Percentiles rank a stretch among this genome's conserved stretches.
phyloP scores from a whole-genome alignment of 1,140 invertebrate species.

The Drosophila lini region DNA sequence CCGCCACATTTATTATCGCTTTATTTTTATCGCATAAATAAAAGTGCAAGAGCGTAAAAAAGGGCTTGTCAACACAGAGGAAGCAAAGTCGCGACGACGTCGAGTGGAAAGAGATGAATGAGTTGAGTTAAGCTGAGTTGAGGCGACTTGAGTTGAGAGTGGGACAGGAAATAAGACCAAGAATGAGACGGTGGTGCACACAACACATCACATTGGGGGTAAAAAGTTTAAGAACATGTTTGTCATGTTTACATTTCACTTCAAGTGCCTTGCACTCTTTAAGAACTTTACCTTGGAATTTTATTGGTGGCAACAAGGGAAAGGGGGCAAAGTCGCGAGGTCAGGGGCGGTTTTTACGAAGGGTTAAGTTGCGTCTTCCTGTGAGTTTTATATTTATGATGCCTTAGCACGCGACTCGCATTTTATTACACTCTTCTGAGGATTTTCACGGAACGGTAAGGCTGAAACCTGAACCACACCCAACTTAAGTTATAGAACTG shows the following conservation, averaged over 20 bases:
- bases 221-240: slow-evolving; percentile 74
- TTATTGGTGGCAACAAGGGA: neutral
- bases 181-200: slow-evolving; percentile 19
- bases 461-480: slow-evolving; percentile 32
- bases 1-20: slow-evolving; percentile 77
- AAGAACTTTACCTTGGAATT: slow-evolving; percentile 53
- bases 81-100: slow-evolving; percentile 13
- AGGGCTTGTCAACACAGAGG: slow-evolving; percentile 66
- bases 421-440: slow-evolving; percentile 58
- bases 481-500: slow-evolving; percentile 28
- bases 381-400: slow-evolving; percentile 72
- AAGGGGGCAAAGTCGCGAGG: slow-evolving; percentile 15
- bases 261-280: slow-evolving; percentile 48
- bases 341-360: slow-evolving; percentile 42
- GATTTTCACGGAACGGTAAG: slow-evolving; percentile 16
- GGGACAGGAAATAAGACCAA: slow-evolving; percentile 13
- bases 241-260: slow-evolving; percentile 59
- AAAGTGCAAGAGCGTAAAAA: slow-evolving; percentile 66
- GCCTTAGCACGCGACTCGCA: slow-evolving; percentile 66
- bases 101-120: slow-evolving; percentile 35
- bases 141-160: slow-evolving; percentile 15
- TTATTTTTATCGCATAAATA: slow-evolving; percentile 82
- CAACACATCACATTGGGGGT: neutral
- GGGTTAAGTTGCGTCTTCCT: slow-evolving; percentile 47
- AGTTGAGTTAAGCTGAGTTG: slow-evolving; percentile 8